Evolutionary conservation across 1,140 invertebrate species (phyloP).

Genomic region (Aethina tumida): DNA sequence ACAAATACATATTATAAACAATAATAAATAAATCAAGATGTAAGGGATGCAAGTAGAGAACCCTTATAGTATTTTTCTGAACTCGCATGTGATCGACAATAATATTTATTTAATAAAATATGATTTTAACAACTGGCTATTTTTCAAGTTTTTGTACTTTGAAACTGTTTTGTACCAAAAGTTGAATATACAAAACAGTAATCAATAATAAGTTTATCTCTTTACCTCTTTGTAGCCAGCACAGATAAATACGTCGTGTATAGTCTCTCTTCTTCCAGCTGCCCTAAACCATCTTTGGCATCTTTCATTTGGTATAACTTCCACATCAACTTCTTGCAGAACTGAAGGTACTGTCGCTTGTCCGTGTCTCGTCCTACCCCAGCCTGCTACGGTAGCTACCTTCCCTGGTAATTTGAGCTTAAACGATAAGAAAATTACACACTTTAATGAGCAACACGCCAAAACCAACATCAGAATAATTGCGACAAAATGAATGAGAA

Average conservation of each 20-base stretch:
- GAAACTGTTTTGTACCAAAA: too few relatives aligned
- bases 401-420: slow-evolving; percentile 62
- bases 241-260: slow-evolving; percentile 88
- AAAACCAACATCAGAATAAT: not conserved
- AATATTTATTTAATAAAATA: too few relatives aligned
- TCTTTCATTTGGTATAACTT: slow-evolving; percentile 84
- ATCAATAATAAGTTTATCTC: slow-evolving; percentile 17
- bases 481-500: not conserved
- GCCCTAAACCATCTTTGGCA: slow-evolving; percentile 87
- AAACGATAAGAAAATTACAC: slow-evolving; percentile 9
- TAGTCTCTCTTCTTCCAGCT: slow-evolving; percentile 79
- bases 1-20: too few relatives aligned
- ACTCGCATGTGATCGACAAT: too few relatives aligned
- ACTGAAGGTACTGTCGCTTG: slow-evolving; percentile 68
- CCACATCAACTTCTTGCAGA: slow-evolving; percentile 64
- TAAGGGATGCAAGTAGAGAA: too few relatives aligned
- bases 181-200: too few relatives aligned
- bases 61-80: too few relatives aligned
- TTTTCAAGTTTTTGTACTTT: too few relatives aligned
- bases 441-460: slow-evolving; percentile 1
- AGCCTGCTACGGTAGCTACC: slow-evolving; percentile 81
- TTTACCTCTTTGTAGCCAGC: slow-evolving; percentile 82
- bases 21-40: too few relatives aligned
- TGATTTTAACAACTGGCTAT: too few relatives aligned
- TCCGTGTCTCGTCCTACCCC: slow-evolving; percentile 79